Evolutionary conservation across 2,113 vertebrate genomes (phyloP), one percentile per base, ranked within the genome.

Genomic region (Nibea albiflora): DNA sequence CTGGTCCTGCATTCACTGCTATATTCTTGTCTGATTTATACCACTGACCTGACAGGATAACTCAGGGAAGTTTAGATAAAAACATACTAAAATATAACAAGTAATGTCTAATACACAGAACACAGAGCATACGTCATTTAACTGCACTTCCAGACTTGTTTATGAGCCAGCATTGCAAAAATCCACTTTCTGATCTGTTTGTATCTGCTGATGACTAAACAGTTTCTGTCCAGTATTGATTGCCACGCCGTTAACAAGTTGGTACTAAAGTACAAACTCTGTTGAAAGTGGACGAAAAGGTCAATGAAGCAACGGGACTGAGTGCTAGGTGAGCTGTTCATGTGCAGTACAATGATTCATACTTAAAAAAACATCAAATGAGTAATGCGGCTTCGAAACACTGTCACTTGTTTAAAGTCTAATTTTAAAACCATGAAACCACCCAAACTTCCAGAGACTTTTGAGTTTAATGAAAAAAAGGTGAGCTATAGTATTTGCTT

Each of bases 191-290:
- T 4, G 44, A 14, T 14, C 44, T 46, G 44, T 46, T 46, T 39
- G 17, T 19, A 11, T 50, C 17, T 58, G 63, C 17, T 62, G 31
- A 14, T 60, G 53, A 67, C n/a, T 28, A 42, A 79, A 56, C 19
- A 16, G 19, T 39, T 12, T 61, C n/a, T 53, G 52, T 72, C 49
- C 20, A 47, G 56, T 53, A 20, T 67, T 39, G 54, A 49, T 31
- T 11, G n/a, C n/a, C 39, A 49, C 28, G 35, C 31, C 4, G 20
- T 54, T 47, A n/a, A 12, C 62, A 10, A n/a, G 44, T 47, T 60
- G 31, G 35, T 19, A 35, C 20, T 11, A 16, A 12, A 53, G 73
- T 4, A 20, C 58, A 74, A 82, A 82, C 69, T 86, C 52, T 78
- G 24, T 0, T 5, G 15, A 6, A 9, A 58, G 28, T 39, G 9